Conservation (phyloP, 2,113 vertebrate genomes). For the Bubalus kerabau region DNA sequence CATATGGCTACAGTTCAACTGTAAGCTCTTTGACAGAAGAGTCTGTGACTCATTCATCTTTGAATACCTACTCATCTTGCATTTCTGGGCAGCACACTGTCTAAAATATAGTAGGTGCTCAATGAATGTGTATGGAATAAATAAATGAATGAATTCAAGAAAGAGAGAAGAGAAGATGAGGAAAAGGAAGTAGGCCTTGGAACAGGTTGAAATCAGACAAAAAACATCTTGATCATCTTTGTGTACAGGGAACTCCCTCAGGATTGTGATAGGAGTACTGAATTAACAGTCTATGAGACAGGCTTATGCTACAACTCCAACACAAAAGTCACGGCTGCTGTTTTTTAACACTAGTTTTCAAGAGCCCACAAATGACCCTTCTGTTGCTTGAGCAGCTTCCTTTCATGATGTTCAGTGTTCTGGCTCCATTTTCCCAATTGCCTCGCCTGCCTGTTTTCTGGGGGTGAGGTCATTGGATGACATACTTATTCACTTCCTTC, state of each 20-base stretch:
- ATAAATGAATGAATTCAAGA: not conserved
- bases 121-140: not conserved
- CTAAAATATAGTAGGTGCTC: not conserved
- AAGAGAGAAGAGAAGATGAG: not conserved
- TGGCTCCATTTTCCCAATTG: not conserved
- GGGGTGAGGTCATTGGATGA: conserved; percentile 10
- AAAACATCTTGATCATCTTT: not conserved
- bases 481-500: not conserved
- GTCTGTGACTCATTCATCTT: not conserved
- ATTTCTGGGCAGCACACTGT: not conserved
- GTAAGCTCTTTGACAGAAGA: not conserved
- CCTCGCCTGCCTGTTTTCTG: not conserved
- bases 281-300: not conserved
- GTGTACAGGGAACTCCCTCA: not conserved
- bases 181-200: not conserved
- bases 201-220: not conserved
- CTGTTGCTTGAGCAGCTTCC: not conserved
- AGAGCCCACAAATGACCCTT: not conserved
- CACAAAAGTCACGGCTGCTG: not conserved
- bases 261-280: not conserved
- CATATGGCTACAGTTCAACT: not conserved
- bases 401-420: not conserved
- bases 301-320: not conserved
- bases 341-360: not conserved
- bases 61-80: not conserved